Percentiles rank a stretch among this genome's conserved stretches.
phyloP scores from a whole-genome alignment of 64 coral and sea anemone genomes.

The Astreopora myriophthalma region DNA sequence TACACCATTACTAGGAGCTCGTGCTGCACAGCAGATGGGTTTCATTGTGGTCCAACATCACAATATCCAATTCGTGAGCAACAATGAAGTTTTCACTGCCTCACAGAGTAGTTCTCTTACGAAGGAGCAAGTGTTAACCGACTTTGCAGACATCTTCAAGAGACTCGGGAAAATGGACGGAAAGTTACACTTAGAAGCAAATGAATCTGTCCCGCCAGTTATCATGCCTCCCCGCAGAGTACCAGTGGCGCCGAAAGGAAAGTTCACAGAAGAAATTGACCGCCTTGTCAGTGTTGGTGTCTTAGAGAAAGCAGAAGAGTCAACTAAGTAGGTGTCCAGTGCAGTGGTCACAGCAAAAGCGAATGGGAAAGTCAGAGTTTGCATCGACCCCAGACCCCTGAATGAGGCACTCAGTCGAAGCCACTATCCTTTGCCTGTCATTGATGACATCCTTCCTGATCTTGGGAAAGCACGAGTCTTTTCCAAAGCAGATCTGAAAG shows the following conservation, averaged over 20 bases:
- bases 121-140: not conserved
- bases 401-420: not conserved
- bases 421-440: not conserved
- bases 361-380: conserved; percentile 6
- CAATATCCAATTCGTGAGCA: not conserved
- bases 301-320: not conserved
- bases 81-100: too few relatives aligned
- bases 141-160: not conserved
- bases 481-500: conserved; percentile 27
- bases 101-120: not conserved
- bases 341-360: conserved; percentile 1
- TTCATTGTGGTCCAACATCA: not conserved
- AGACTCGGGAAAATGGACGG: too few relatives aligned
- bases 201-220: not conserved
- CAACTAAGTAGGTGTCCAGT: conserved; percentile 27
- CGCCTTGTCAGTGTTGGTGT: too few relatives aligned
- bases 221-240: not conserved
- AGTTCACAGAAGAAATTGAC: not conserved
- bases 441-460: not conserved
- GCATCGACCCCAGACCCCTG: not conserved
- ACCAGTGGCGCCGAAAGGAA: not conserved
- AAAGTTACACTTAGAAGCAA: too few relatives aligned
- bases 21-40: not conserved
- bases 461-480: conserved; percentile 28
- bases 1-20: not conserved